Percentiles rank a stretch among this genome's conserved stretches.
Conservation (phyloP, 2,113 vertebrate species). For the Gymnarchus niloticus region DNA sequence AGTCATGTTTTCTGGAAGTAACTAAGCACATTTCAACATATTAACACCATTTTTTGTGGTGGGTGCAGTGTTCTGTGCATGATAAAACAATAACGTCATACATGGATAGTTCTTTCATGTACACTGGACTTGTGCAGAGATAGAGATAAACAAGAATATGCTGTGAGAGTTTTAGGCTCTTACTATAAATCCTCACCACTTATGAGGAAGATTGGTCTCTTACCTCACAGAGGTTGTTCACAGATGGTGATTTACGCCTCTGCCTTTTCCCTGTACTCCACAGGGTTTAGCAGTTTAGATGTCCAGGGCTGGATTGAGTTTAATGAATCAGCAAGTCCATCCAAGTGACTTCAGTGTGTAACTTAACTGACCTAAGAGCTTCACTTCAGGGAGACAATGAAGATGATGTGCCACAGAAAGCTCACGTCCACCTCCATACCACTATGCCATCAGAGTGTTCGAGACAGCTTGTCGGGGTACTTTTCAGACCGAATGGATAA, state of each 20-base stretch:
- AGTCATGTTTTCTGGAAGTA: background rate
- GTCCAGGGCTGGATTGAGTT: background rate
- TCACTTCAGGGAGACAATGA: background rate
- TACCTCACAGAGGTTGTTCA: background rate
- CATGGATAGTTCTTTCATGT: background rate
- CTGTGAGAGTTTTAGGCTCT: background rate
- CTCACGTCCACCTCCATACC: background rate
- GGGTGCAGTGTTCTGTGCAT: background rate
- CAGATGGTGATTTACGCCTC: conserved; percentile 3
- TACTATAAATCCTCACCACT: background rate
- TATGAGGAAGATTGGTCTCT: background rate
- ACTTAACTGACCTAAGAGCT: background rate
- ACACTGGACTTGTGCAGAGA: background rate
- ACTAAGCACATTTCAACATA: background rate
- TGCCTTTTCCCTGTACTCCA: background rate
- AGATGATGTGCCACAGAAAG: background rate
- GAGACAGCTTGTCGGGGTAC: background rate
- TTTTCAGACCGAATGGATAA: background rate
- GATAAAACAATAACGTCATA: background rate
- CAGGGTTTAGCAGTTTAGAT: background rate
- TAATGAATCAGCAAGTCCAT: background rate
- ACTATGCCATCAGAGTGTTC: background rate
- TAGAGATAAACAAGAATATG: background rate
- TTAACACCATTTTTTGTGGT: background rate
- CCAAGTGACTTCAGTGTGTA: background rate